Conservation (phyloP, 2,888 invertebrate genomes). For the Thera obeliscata region DNA sequence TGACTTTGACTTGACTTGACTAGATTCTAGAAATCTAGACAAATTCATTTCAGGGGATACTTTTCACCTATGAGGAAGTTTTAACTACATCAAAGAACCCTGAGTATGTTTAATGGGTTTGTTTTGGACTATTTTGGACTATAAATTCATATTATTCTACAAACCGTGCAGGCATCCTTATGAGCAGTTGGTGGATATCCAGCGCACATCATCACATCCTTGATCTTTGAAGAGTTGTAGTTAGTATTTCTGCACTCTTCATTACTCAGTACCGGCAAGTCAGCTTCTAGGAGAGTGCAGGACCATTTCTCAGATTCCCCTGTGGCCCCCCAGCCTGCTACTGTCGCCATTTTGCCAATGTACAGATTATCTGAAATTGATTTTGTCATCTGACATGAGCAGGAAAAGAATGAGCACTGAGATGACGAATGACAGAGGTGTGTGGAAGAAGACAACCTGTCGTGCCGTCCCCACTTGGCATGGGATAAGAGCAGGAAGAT, state of each 20-base stretch:
- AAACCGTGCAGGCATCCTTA: slow-evolving; percentile 92
- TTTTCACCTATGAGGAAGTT: no score
- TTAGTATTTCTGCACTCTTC: slow-evolving; percentile 89
- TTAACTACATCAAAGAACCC: no score
- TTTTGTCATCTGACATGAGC: neutral
- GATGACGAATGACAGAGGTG: no score
- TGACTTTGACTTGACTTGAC: no score
- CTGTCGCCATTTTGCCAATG: slow-evolving; percentile 87
- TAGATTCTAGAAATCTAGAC: no score
- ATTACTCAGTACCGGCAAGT: slow-evolving; percentile 88
- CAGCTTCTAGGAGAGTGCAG: slow-evolving; percentile 92
- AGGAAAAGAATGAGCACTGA: no score
- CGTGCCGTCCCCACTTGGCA: no score
- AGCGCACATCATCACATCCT: slow-evolving; percentile 95
- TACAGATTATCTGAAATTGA: slow-evolving; percentile 85
- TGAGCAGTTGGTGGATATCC: slow-evolving; percentile 89
- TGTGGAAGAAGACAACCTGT: no score
- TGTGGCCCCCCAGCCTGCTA: slow-evolving; percentile 94
- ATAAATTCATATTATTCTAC: neutral
- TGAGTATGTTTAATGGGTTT: no score
- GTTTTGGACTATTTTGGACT: no score
- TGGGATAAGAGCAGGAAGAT: no score
- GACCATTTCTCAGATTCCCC: slow-evolving; percentile 93
- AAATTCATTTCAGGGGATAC: no score
- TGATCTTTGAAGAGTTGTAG: slow-evolving; percentile 92